Percentiles rank a stretch among this genome's conserved stretches.
phyloP scores from a whole-genome alignment of 2,113 vertebrate genomes.

The Centropus bengalensis region DNA sequence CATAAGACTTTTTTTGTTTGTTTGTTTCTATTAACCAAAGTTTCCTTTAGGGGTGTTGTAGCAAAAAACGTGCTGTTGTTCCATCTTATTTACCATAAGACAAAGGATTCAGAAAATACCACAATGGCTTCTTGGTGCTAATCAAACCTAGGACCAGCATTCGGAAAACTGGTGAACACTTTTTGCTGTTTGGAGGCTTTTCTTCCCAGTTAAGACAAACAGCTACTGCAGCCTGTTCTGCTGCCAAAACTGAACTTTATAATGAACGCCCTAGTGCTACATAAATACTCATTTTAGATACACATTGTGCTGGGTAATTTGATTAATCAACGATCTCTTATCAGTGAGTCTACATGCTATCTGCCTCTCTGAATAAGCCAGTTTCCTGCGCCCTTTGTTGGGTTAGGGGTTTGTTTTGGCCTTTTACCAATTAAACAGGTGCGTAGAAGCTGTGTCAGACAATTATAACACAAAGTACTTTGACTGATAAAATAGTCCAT shows the following conservation, averaged over 20 bases:
- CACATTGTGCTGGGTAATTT: background rate
- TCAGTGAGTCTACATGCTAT: background rate
- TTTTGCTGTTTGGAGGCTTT: background rate
- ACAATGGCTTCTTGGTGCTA: background rate
- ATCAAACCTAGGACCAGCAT: background rate
- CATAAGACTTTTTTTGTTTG: background rate
- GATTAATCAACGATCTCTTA: background rate
- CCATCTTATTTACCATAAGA: too few relatives aligned
- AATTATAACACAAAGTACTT: background rate
- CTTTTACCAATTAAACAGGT: background rate
- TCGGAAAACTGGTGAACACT: too few relatives aligned
- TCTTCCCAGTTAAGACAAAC: background rate
- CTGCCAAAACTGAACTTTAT: background rate
- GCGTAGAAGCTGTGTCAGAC: background rate
- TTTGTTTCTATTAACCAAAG: background rate
- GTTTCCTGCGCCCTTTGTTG: background rate
- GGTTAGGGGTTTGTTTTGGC: background rate
- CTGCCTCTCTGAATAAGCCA: background rate
- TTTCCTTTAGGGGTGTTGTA: accelerated
- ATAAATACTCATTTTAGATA: background rate
- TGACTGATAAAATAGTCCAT: background rate
- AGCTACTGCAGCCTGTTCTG: background rate
- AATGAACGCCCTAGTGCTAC: background rate
- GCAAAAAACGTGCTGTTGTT: background rate
- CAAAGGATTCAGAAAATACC: background rate